These are phyloP conservation scores for Sminthurides bifidus DNA, from an alignment of 1,140 invertebrate genomes.

Conservation along the genomic window DNA sequence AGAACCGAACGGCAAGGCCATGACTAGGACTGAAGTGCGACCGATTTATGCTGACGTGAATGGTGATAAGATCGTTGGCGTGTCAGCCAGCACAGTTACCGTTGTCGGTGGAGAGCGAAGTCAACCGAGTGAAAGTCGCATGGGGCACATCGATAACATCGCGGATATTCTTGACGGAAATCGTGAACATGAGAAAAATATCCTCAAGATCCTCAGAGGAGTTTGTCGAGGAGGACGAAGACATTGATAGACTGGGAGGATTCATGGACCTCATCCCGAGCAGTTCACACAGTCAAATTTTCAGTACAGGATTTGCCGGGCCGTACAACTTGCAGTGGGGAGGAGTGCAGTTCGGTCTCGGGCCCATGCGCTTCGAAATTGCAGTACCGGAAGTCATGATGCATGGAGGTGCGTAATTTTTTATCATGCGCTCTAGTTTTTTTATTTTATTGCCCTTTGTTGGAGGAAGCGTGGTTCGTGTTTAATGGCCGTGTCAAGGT, in stretches of 20 bases:
- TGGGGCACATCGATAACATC: slow-evolving; percentile 13
- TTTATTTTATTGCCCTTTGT: too few relatives aligned
- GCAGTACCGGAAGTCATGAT: background rate
- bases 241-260: slow-evolving; percentile 6
- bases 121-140: background rate
- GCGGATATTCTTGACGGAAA: slow-evolving; percentile 25
- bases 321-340: too few relatives aligned
- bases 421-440: too few relatives aligned
- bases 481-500: too few relatives aligned
- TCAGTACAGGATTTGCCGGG: too few relatives aligned
- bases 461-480: too few relatives aligned
- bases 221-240: background rate
- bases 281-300: too few relatives aligned
- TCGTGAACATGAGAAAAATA: slow-evolving; percentile 15
- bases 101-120: background rate
- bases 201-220: too few relatives aligned
- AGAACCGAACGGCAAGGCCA: background rate
- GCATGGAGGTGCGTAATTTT: background rate
- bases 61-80: slow-evolving; percentile 11
- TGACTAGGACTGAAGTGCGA: slow-evolving; percentile 14
- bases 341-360: background rate
- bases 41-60: slow-evolving; percentile 15
- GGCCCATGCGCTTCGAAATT: background rate
- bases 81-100: background rate
- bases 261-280: slow-evolving; percentile 26